Percentiles rank a stretch among this genome's conserved stretches.
These are phyloP conservation scores for Urocolius indicus DNA, from an alignment of 2,113 vertebrate species.

Conservation along the genomic window DNA sequence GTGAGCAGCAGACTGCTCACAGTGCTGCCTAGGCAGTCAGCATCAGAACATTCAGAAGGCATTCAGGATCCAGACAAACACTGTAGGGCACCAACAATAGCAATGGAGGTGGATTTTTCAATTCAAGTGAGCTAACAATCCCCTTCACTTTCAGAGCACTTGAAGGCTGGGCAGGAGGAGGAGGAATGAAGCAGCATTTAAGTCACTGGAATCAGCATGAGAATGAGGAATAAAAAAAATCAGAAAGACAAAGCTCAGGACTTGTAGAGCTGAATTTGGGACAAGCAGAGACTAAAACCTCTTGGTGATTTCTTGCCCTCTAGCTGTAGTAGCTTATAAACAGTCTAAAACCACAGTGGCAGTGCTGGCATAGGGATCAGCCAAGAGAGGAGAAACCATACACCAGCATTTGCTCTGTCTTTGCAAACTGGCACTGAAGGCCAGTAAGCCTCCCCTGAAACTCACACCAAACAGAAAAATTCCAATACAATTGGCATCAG, in stretches of 20 bases:
- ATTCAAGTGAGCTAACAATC: neutral
- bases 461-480: neutral
- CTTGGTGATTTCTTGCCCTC: neutral
- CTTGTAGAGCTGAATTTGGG: neutral
- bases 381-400: neutral
- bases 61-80: neutral
- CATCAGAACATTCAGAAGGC: slow-evolving; percentile 3
- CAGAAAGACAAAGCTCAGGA: neutral
- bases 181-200: slow-evolving; percentile 22
- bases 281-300: neutral
- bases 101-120: slow-evolving; percentile 14
- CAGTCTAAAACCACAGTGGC: neutral
- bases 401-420: neutral
- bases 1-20: slow-evolving; percentile 54
- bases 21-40: neutral
- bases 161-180: neutral
- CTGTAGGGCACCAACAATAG: neutral
- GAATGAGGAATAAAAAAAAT: slow-evolving; percentile 11
- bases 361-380: neutral
- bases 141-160: neutral
- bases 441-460: neutral
- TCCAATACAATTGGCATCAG: neutral
- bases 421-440: neutral
- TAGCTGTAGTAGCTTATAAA: neutral
- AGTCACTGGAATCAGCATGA: neutral